Percentiles rank a stretch among this genome's conserved stretches.
Conservation (phyloP, 1,140 invertebrate species). For the Zaprionus kolodkinae region DNA sequence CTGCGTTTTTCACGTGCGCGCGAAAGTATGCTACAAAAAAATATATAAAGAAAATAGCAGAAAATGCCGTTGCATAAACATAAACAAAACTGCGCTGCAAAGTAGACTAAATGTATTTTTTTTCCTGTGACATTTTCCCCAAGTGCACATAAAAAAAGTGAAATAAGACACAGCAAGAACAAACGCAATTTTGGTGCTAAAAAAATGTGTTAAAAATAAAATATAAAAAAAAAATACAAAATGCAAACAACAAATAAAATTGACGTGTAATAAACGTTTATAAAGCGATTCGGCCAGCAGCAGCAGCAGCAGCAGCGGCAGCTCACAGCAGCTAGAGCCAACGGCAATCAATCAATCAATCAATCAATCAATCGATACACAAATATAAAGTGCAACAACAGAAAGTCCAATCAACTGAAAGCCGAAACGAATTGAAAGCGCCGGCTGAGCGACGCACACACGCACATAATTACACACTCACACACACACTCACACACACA, state of each 20-base stretch:
- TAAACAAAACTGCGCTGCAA: slow-evolving; percentile 45
- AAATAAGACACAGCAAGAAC: not conserved
- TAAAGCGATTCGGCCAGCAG: not conserved
- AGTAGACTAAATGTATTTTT: slow-evolving; percentile 43
- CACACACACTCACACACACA: not conserved
- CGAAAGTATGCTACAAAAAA: slow-evolving; percentile 51
- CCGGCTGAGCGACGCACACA: slow-evolving; percentile 31
- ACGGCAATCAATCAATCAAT: slow-evolving; percentile 26
- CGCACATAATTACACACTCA: slow-evolving; percentile 2
- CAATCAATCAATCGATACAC: slow-evolving; percentile 28
- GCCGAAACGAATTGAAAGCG: slow-evolving; percentile 25
- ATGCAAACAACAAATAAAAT: not conserved
- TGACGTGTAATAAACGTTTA: too few relatives aligned
- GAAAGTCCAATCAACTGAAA: slow-evolving; percentile 43
- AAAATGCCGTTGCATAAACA: slow-evolving; percentile 63
- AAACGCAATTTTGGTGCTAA: too few relatives aligned
- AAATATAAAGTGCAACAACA: slow-evolving; percentile 32
- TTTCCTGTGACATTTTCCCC: slow-evolving; percentile 45
- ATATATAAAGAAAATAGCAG: too few relatives aligned
- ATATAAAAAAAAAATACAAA: not conserved
- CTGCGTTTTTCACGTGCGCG: slow-evolving; percentile 55
- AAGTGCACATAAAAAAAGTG: not conserved
- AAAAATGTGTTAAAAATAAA: too few relatives aligned
- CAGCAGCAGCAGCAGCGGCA: slow-evolving; percentile 11
- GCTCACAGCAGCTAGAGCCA: too few relatives aligned